Percentiles rank a stretch among this genome's conserved stretches.
Evolutionary conservation across 2,888 invertebrate genomes (phyloP).

Genomic region (Ormia ochracea): DNA sequence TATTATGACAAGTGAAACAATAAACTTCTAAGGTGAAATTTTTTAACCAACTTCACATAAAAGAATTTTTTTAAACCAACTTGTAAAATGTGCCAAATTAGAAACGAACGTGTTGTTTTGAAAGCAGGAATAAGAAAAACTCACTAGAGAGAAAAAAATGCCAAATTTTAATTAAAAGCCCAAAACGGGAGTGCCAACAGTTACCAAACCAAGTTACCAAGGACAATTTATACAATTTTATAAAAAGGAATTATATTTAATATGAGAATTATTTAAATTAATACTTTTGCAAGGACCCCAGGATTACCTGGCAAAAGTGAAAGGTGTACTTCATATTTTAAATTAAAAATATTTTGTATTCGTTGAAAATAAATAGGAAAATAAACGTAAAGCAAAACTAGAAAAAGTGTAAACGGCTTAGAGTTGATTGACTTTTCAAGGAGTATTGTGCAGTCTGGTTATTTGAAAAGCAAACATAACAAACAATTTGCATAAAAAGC

Average conservation of each 20-base stretch:
- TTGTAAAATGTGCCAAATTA: slow-evolving; percentile 34
- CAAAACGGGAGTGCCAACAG: slow-evolving; percentile 29
- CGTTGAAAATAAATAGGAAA: neutral
- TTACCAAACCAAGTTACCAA: no score
- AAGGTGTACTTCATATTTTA: neutral
- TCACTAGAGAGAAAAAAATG: neutral
- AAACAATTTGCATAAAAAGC: neutral
- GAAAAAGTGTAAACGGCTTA: neutral
- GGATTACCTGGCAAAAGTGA: slow-evolving; percentile 65
- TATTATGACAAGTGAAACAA: neutral
- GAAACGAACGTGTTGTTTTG: neutral
- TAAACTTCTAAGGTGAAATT: neutral
- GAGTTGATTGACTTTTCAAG: slow-evolving; percentile 46
- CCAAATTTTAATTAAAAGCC: slow-evolving; percentile 8
- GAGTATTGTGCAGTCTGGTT: neutral
- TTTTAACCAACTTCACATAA: neutral
- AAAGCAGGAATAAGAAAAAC: neutral
- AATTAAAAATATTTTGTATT: neutral
- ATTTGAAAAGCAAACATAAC: neutral
- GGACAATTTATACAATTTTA: neutral
- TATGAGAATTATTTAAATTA: neutral
- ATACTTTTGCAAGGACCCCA: slow-evolving; percentile 64
- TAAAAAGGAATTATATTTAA: neutral
- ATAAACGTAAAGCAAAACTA: neutral
- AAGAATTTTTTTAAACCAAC: neutral